Conservation (phyloP, 2,797 vertebrate species). For the Enteromius unitaeniatus region DNA sequence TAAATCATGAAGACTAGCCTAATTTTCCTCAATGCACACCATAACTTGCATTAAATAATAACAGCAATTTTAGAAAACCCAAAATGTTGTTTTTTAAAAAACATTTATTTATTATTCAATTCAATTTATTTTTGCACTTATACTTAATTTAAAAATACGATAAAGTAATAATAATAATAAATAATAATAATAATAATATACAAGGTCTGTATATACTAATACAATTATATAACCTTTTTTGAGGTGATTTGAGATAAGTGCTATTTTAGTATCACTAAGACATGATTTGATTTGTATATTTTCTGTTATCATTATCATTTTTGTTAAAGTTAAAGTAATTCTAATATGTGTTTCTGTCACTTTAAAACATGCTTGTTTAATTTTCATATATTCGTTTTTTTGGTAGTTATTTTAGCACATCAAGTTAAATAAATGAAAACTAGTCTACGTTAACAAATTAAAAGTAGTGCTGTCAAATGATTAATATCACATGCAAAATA, state of each 20-base stretch:
- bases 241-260: background rate
- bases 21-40: background rate
- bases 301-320: background rate
- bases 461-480: too few species aligned
- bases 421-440: background rate
- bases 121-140: background rate
- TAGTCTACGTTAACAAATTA: background rate
- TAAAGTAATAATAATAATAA: background rate
- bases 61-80: background rate
- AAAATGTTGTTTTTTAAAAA: background rate
- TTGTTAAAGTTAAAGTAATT: background rate
- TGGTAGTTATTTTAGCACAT: background rate
- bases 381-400: background rate
- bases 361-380: background rate
- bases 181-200: background rate
- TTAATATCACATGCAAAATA: too few species aligned
- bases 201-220: background rate
- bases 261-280: background rate
- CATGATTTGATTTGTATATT: background rate
- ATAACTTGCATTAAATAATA: background rate
- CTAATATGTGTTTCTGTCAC: background rate
- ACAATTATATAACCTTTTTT: background rate
- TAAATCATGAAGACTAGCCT: background rate
- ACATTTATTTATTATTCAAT: background rate
- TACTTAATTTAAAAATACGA: background rate